Percentiles rank a stretch among this genome's conserved stretches.
Conservation (phyloP, 2,113 vertebrate genomes). For the Oryzias curvinotus region DNA sequence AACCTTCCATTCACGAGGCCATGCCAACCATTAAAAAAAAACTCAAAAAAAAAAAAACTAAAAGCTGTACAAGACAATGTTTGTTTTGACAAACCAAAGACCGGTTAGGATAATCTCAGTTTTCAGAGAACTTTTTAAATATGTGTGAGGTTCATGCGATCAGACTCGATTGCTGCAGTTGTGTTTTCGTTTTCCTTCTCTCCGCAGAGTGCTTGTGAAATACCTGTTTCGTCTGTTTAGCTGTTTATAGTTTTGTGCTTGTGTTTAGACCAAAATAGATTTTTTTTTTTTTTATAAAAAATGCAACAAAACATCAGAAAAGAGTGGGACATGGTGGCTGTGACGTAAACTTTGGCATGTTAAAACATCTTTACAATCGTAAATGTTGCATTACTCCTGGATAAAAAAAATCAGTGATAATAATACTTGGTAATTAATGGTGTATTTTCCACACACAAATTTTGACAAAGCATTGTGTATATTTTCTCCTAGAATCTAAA, state of each 20-base stretch:
- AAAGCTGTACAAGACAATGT: conserved; percentile 53
- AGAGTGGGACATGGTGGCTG: conserved; percentile 61
- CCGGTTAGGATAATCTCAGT: conserved; percentile 58
- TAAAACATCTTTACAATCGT: conserved; percentile 60
- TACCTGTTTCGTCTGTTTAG: conserved; percentile 50
- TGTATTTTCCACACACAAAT: conserved; percentile 56
- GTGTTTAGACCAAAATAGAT: conserved; percentile 75
- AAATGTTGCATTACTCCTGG: conserved; percentile 65
- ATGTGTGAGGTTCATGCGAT: conserved; percentile 44
- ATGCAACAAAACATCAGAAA: conserved; percentile 65
- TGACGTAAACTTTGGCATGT: conserved; percentile 63
- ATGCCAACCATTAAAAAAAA: conserved; percentile 36
- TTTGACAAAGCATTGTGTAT: conserved; percentile 41
- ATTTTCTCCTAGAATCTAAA: conserved; percentile 33
- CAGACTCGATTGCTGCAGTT: conserved; percentile 39
- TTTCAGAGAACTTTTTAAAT: conserved; percentile 19
- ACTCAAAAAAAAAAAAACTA: conserved; percentile 4
- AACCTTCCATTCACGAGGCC: conserved; percentile 16
- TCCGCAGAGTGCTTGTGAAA: conserved; percentile 60
- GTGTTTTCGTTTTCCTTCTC: conserved; percentile 42
- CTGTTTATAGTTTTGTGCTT: conserved; percentile 66
- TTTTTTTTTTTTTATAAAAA: conserved; percentile 35
- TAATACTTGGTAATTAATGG: conserved; percentile 40
- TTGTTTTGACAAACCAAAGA: conserved; percentile 77
- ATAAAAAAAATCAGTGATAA: conserved; percentile 18